These are phyloP conservation scores for Meta bourneti DNA, from an alignment of 2,888 invertebrate genomes.

Conservation along the genomic window DNA sequence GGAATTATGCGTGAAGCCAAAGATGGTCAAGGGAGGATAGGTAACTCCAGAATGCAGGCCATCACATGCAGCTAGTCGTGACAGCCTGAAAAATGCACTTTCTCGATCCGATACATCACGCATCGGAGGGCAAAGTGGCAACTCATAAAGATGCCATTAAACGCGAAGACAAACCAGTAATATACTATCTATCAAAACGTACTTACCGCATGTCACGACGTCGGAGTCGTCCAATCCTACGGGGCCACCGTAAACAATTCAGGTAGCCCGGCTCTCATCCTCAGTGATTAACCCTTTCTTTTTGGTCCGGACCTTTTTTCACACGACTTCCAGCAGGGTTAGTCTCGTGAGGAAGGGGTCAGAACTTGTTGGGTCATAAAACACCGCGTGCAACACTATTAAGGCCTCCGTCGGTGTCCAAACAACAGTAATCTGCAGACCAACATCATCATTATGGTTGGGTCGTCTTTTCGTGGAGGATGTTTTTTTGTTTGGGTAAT, in stretches of 20 bases:
- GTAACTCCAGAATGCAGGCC: no score
- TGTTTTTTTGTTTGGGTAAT: constrained; percentile 17
- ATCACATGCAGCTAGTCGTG: constrained; percentile 28
- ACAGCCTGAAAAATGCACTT: constrained; percentile 28
- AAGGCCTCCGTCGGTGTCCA: constrained; percentile 52
- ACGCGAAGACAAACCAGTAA: constrained; percentile 73
- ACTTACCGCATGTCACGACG: constrained; percentile 71
- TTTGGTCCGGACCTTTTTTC: constrained; percentile 55
- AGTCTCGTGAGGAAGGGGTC: constrained; percentile 59
- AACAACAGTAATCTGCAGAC: constrained; percentile 58
- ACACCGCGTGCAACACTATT: constrained; percentile 50
- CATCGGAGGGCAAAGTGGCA: constrained; percentile 39
- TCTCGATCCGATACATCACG: constrained; percentile 58
- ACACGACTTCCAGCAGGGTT: constrained; percentile 35
- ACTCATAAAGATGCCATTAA: constrained; percentile 69
- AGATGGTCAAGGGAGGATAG: no score
- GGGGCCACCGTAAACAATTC: constrained; percentile 46
- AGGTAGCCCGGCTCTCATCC: constrained; percentile 55
- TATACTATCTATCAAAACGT: constrained; percentile 70
- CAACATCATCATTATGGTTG: constrained; percentile 61
- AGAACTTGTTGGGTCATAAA: constrained; percentile 58
- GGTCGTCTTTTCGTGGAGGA: background rate
- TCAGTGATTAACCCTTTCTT: constrained; percentile 71
- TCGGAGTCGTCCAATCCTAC: constrained; percentile 1
- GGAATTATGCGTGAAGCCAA: background rate